A percentile compares a stretch with the other conserved stretches of the same genome.
Evolutionary conservation across 2,888 invertebrate genomes (phyloP).

Genomic region (Dryobotodes eremita): DNA sequence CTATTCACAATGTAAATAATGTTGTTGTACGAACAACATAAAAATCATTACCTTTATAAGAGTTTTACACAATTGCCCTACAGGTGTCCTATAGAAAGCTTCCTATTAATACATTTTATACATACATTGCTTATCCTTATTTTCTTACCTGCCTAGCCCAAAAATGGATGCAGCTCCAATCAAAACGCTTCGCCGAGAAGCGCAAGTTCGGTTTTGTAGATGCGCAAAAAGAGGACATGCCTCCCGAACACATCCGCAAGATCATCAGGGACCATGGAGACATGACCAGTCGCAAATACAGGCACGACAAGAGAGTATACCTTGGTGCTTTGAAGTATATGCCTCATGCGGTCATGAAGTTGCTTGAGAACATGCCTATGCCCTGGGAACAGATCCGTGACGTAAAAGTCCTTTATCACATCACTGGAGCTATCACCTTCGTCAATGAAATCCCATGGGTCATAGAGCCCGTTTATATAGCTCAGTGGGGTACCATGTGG

Average conservation of each 20-base stretch:
- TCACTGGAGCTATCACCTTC: constrained; percentile 99
- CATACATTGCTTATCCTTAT: neutral
- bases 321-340: constrained; percentile 99
- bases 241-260: constrained; percentile 99
- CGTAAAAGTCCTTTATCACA: constrained; percentile 99
- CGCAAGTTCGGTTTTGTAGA: constrained; percentile 99
- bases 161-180: constrained; percentile 99
- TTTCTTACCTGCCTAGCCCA: constrained; percentile 90
- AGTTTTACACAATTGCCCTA: neutral
- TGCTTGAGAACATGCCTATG: constrained; percentile 99
- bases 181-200: constrained; percentile 99
- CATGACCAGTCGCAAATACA: constrained; percentile 99
- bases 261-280: constrained; percentile 99
- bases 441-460: constrained; percentile 99
- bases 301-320: constrained; percentile 99
- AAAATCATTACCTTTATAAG: neutral
- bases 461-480: constrained; percentile 99
- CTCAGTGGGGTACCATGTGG: constrained; percentile 99
- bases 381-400: constrained; percentile 99
- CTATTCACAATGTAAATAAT: neutral
- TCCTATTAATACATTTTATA: neutral
- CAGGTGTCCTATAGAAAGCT: neutral
- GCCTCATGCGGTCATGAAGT: constrained; percentile 99
- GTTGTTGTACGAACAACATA: neutral
- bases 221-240: constrained; percentile 99